Evolutionary conservation across 2,888 invertebrate species (phyloP).

Genomic region (Ophioninae sp.): DNA sequence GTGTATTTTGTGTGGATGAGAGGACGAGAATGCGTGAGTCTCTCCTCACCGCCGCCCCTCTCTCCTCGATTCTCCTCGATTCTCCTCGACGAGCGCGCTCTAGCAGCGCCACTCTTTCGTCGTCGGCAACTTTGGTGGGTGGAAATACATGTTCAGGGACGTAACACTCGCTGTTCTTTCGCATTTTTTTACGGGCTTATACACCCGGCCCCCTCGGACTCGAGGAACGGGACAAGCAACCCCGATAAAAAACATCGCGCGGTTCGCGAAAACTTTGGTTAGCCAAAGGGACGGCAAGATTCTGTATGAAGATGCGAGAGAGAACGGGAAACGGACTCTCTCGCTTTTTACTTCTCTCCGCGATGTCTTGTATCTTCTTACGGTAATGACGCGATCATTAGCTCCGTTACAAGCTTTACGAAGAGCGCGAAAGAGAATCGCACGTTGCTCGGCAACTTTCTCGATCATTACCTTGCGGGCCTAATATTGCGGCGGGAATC

Average conservation of each 20-base stretch:
- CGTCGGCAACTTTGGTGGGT: constrained; percentile 57
- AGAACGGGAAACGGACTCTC: too few species aligned
- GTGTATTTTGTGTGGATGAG: constrained; percentile 42
- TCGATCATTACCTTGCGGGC: constrained; percentile 15
- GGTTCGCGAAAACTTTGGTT: constrained; percentile 30
- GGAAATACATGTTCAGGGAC: constrained; percentile 62
- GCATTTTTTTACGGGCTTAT: constrained; percentile 14
- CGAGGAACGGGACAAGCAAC: constrained; percentile 6
- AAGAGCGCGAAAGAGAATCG: constrained; percentile 11
- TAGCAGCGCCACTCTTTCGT: constrained; percentile 45
- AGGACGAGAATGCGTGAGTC: constrained; percentile 62
- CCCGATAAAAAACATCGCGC: constrained; percentile 11
- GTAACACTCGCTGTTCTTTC: constrained; percentile 36
- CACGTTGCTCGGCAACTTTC: constrained; percentile 24
- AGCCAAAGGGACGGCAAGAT: background rate
- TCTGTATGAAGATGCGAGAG: too few species aligned
- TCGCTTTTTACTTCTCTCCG: background rate
- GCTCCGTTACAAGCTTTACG: constrained; percentile 9
- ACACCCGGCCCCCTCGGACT: background rate
- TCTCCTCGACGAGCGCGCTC: constrained; percentile 25
- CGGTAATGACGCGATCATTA: constrained; percentile 19
- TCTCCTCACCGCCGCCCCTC: too few species aligned
- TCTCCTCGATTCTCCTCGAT: too few species aligned
- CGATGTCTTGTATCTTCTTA: background rate
- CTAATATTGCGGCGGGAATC: background rate